phyloP scores from a whole-genome alignment of 2,113 vertebrate genomes.

The Rhizomys pruinosus region DNA sequence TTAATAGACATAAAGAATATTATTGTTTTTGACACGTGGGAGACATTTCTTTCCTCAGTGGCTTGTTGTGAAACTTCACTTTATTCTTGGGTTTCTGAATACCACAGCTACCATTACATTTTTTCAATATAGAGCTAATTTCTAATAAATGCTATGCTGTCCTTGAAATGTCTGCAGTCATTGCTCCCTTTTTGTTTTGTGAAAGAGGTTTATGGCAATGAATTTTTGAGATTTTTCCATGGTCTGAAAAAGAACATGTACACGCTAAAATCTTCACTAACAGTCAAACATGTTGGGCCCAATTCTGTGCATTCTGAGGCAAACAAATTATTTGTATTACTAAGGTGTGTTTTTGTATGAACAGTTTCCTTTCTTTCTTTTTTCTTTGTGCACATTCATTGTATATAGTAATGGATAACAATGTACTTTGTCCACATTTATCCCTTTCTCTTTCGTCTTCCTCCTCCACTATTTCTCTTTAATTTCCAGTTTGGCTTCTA shows the following conservation, averaged over 20 bases:
- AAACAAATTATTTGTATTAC: neutral
- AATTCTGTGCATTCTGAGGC: constrained; percentile 19
- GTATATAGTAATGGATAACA: neutral
- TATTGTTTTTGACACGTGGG: neutral
- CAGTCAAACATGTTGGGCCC: neutral
- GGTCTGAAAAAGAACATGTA: neutral
- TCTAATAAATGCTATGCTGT: neutral
- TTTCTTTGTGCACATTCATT: neutral
- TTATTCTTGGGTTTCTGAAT: neutral
- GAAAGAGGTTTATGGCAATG: neutral
- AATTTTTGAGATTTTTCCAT: neutral
- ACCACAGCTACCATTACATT: neutral
- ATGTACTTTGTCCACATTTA: neutral
- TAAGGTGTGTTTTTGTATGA: neutral
- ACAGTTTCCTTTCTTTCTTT: neutral
- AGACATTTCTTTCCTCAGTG: neutral
- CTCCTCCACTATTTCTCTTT: neutral
- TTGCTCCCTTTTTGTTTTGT: neutral
- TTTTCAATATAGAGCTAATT: constrained; percentile 38
- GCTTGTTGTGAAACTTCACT: neutral
- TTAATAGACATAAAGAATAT: neutral
- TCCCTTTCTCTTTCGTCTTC: neutral
- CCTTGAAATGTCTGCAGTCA: neutral
- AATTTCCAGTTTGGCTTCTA: neutral
- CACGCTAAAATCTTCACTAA: neutral